Evolutionary conservation across 2,797 vertebrate species (phyloP).

Genomic region (Myripristis murdjan): DNA sequence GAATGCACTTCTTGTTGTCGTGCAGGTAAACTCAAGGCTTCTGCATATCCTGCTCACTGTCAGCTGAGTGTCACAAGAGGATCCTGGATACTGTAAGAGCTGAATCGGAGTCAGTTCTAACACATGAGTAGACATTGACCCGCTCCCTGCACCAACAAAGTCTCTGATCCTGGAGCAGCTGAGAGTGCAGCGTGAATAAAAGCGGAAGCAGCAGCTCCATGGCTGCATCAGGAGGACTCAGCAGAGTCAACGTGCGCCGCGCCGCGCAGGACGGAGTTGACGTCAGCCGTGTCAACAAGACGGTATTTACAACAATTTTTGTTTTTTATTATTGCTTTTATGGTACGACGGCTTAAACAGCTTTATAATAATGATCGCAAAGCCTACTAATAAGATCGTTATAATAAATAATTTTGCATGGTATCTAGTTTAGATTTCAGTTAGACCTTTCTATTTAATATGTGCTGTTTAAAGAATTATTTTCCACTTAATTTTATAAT

Average conservation of each 20-base stretch:
- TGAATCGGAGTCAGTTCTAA: slow-evolving; percentile 34
- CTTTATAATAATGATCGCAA: too few relatives aligned
- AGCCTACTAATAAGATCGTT: too few relatives aligned
- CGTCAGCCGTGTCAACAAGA: neutral
- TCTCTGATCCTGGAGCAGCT: slow-evolving; percentile 59
- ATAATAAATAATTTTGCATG: too few relatives aligned
- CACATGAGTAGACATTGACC: neutral
- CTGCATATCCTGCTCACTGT: slow-evolving; percentile 34
- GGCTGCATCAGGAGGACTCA: too few relatives aligned
- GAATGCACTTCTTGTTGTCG: slow-evolving; percentile 3
- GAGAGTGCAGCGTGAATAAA: slow-evolving; percentile 22
- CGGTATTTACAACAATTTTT: too few relatives aligned
- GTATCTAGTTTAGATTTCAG: too few relatives aligned
- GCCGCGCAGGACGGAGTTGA: neutral
- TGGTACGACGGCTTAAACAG: too few relatives aligned
- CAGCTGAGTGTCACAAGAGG: slow-evolving; percentile 75
- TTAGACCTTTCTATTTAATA: too few relatives aligned
- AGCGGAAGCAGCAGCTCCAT: slow-evolving; percentile 71
- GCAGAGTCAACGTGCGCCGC: neutral
- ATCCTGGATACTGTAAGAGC: slow-evolving; percentile 40
- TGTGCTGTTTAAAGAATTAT: too few relatives aligned
- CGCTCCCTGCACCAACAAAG: accelerated
- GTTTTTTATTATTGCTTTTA: too few relatives aligned
- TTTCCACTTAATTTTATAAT: too few relatives aligned
- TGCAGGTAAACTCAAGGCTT: neutral